A percentile compares a stretch with the other conserved stretches of the same genome.
Evolutionary conservation across 2,797 vertebrate species (phyloP).

Genomic region (Antennarius maculatus): DNA sequence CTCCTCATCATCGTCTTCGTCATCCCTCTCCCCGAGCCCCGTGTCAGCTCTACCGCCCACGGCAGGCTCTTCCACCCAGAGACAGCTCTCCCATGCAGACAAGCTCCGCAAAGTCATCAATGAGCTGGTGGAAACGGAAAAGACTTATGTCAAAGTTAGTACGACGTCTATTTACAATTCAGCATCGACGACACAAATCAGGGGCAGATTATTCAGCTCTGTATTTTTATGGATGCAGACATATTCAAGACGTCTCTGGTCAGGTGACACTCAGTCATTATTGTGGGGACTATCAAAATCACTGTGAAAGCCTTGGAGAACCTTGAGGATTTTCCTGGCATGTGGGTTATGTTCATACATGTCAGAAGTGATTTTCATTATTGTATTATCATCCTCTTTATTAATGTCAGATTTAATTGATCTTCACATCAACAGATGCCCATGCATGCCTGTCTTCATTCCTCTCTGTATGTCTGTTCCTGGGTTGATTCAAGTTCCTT

Average conservation of each 20-base stretch:
- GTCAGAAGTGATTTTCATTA: constrained; percentile 3
- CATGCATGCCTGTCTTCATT: constrained; percentile 3
- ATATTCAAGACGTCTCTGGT: neutral
- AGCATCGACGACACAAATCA: neutral
- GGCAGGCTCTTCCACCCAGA: constrained; percentile 76
- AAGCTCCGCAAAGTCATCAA: constrained; percentile 97
- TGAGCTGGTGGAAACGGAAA: constrained; percentile 95
- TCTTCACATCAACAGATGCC: neutral
- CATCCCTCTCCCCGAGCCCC: constrained; percentile 85
- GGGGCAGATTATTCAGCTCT: neutral
- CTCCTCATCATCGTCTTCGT: constrained; percentile 76
- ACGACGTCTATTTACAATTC: neutral
- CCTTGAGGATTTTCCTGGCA: neutral
- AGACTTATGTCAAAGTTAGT: constrained; percentile 94
- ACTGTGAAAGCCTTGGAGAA: neutral
- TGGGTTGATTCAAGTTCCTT: constrained; percentile 3
- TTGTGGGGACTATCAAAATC: neutral
- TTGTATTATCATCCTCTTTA: constrained; percentile 1
- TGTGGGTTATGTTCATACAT: constrained; percentile 13
- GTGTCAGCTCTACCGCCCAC: constrained; percentile 82
- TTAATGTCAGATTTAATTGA: constrained; percentile 15
- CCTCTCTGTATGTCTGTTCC: constrained; percentile 1
- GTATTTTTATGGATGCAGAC: neutral
- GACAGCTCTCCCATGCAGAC: constrained; percentile 94
- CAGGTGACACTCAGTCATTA: neutral